Evolutionary conservation across 2,113 vertebrate species (phyloP).

Genomic region (Clupea harengus): DNA sequence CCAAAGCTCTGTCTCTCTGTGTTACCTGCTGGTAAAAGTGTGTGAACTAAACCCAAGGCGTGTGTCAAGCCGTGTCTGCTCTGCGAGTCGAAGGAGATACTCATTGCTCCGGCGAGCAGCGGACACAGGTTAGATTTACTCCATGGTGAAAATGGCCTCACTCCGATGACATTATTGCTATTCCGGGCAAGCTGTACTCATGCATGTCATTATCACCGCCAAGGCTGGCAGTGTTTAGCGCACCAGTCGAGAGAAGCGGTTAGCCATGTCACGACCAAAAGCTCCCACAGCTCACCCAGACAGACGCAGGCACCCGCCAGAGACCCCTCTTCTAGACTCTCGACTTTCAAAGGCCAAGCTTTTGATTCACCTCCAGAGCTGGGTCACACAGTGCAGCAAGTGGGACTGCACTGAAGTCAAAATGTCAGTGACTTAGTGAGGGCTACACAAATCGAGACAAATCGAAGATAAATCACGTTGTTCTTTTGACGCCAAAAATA

Average conservation of each 20-base stretch:
- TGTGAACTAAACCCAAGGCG: background rate
- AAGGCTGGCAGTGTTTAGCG: background rate
- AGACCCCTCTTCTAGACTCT: too few relatives aligned
- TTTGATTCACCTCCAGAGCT: background rate
- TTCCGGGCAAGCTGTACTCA: slow-evolving; percentile 28
- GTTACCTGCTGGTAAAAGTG: background rate
- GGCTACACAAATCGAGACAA: background rate
- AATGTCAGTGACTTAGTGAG: background rate
- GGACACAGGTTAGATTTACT: slow-evolving; percentile 2
- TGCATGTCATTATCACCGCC: slow-evolving; percentile 25
- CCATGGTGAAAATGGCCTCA: slow-evolving; percentile 24
- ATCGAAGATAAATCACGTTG: background rate
- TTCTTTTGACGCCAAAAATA: background rate
- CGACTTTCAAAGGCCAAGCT: background rate
- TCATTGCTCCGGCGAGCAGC: background rate
- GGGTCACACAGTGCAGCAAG: background rate
- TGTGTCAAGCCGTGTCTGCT: background rate
- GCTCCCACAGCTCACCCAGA: background rate
- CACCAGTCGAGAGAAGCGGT: background rate
- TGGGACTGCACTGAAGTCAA: background rate
- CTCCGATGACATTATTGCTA: slow-evolving; percentile 24
- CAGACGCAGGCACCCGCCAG: background rate
- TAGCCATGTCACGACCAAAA: background rate
- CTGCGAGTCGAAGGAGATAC: too few relatives aligned
- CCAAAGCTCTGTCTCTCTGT: background rate